Evolutionary conservation across 2,797 vertebrate species (phyloP).

Genomic region (Cirrhinus mrigala): DNA sequence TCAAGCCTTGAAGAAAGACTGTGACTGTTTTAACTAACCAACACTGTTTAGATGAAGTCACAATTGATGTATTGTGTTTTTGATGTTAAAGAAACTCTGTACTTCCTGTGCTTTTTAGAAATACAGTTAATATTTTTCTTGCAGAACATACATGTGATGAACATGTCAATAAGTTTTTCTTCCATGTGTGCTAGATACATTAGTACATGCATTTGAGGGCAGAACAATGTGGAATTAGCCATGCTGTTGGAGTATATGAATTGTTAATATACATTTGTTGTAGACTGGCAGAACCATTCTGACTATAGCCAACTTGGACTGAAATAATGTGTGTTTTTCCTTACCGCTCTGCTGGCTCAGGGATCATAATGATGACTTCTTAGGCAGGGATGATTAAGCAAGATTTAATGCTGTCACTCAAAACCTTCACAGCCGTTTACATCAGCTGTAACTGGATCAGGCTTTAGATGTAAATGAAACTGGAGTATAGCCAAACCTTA

Average conservation of each 20-base stretch:
- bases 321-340: conserved; percentile 14
- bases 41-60: background rate
- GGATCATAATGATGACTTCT: conserved; percentile 20
- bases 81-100: background rate
- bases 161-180: too few species aligned
- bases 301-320: background rate
- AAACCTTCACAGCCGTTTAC: background rate
- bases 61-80: background rate
- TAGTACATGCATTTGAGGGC: background rate
- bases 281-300: background rate
- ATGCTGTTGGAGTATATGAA: background rate
- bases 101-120: background rate
- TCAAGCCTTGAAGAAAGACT: background rate
- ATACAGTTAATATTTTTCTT: background rate
- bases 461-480: conserved; percentile 2
- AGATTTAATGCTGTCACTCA: conserved; percentile 33
- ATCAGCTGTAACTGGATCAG: background rate
- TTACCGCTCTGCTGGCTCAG: background rate
- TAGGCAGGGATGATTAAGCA: conserved; percentile 12
- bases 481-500: background rate
- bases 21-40: background rate
- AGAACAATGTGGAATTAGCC: background rate
- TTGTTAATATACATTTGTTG: background rate
- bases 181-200: background rate
- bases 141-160: background rate